Conservation (phyloP, 2,113 vertebrate species). For the Polypterus senegalus region DNA sequence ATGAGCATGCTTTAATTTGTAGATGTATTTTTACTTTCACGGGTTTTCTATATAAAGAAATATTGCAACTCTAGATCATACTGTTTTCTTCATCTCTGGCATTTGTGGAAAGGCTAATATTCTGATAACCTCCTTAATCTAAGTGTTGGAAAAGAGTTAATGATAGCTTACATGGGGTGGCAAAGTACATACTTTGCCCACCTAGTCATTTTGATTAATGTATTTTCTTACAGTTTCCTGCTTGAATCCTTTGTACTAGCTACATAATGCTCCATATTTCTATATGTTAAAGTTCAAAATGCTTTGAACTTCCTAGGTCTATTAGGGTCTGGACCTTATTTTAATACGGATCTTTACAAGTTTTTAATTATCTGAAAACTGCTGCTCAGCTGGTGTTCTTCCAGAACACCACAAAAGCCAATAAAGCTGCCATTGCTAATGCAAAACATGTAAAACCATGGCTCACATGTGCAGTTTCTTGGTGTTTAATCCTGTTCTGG, state of each 20-base stretch:
- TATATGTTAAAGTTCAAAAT: slow-evolving; percentile 10
- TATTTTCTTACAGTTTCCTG: slow-evolving; percentile 17
- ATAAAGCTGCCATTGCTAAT: slow-evolving; percentile 7
- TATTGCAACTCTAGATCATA: no score
- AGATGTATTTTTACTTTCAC: no score
- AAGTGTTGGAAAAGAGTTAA: no score
- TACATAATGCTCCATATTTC: slow-evolving; percentile 14
- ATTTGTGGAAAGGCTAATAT: no score
- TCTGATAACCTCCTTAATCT: no score
- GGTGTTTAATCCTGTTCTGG: slow-evolving; percentile 2
- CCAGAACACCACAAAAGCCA: slow-evolving; percentile 1
- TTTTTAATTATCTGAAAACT: slow-evolving; percentile 8
- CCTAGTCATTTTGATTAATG: slow-evolving; percentile 14
- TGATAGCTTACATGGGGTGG: no score
- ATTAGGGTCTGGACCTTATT: slow-evolving; percentile 22
- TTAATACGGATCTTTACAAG: slow-evolving; percentile 13
- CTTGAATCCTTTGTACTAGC: slow-evolving; percentile 9
- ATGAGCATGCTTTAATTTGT: no score
- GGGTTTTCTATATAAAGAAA: no score
- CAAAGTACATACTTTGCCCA: neutral
- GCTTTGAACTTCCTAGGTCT: slow-evolving; percentile 21
- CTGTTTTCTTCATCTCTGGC: no score
- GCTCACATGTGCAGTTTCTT: slow-evolving; percentile 1
- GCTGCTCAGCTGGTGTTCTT: slow-evolving; percentile 1
- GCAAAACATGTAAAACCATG: neutral